These are phyloP conservation scores for Phaedon cochleariae DNA, from an alignment of 2,888 invertebrate species.

Conservation along the genomic window DNA sequence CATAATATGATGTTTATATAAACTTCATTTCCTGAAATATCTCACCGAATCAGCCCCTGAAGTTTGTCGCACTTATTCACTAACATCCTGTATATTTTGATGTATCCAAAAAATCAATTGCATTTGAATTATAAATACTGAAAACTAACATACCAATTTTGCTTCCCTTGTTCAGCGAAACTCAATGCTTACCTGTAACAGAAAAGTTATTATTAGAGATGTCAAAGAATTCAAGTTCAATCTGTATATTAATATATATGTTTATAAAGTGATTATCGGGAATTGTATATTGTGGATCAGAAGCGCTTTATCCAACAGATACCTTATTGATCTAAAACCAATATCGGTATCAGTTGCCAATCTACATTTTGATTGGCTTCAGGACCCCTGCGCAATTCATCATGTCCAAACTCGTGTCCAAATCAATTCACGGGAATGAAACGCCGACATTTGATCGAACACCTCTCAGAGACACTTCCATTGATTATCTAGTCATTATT, in stretches of 20 bases:
- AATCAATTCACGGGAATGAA: background rate
- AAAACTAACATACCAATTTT: background rate
- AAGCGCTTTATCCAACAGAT: conserved; percentile 44
- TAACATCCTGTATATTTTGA: too few species aligned
- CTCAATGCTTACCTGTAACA: conserved; percentile 25
- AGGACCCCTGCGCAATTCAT: conserved; percentile 49
- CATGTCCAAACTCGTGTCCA: conserved; percentile 11
- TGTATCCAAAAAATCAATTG: too few species aligned
- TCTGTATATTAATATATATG: too few species aligned
- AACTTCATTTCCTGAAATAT: too few species aligned
- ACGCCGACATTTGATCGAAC: background rate
- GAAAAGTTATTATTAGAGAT: conserved; percentile 2
- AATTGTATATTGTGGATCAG: conserved; percentile 25
- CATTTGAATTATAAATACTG: too few species aligned
- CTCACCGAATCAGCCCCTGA: too few species aligned
- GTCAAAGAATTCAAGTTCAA: too few species aligned
- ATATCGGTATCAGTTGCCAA: conserved; percentile 44
- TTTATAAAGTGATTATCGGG: too few species aligned
- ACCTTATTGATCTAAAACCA: conserved; percentile 48
- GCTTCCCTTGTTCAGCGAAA: background rate
- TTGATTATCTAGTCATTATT: background rate
- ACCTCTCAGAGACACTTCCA: background rate
- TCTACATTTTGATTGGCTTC: conserved; percentile 48
- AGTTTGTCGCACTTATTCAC: too few species aligned
- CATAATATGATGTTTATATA: too few species aligned